Evolutionary conservation across 2,888 invertebrate genomes (phyloP), one percentile per base, ranked within the genome.

Genomic region (Platypus cylindrus): DNA sequence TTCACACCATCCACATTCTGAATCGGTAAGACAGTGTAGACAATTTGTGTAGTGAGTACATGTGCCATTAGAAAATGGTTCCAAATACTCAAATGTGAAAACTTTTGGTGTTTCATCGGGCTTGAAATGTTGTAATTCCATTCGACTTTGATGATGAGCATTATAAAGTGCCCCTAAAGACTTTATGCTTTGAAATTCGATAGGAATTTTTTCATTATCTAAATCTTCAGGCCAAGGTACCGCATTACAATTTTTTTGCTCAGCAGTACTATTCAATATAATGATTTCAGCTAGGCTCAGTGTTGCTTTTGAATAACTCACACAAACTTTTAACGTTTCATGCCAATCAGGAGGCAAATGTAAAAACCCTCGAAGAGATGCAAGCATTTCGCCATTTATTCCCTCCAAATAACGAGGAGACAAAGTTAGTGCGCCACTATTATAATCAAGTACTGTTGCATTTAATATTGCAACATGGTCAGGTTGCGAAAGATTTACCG

Each of bases 1-100:
- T 41, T 84, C 82, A 55, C 93, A 94, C 93, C 94, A 94, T 2
- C 89, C 89, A 54, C 94, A 94, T 11, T 78, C 72, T 1, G 84
- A 79, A 60, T 93, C 91, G 0, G 83, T 79, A 34, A 93, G 65
- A 54, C 93, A 93, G 42, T 86, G 75, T 18, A 90, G 64, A 52
- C 93, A 93, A 60, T 87, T 91, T 44, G 68, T 74, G 58, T 89
- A 84, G 33, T 73, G 68, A 1, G 66, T 62, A 54, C 91, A 91
- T 17, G 77, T 69, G 0, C 84, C 85, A 37, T 79, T 77, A 34
- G 80, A 81, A 59, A 77, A 91, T 0, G 91, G 90, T 56, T 93
- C 90, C 41, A 93, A 64, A 57, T 84, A 86, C 56, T 87, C 86
- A 52, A 86, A 84, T 0, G 87, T 87, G 50, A 87, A 86, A 0